phyloP scores from a whole-genome alignment of 1,140 invertebrate species.

The Apis laboriosa region DNA sequence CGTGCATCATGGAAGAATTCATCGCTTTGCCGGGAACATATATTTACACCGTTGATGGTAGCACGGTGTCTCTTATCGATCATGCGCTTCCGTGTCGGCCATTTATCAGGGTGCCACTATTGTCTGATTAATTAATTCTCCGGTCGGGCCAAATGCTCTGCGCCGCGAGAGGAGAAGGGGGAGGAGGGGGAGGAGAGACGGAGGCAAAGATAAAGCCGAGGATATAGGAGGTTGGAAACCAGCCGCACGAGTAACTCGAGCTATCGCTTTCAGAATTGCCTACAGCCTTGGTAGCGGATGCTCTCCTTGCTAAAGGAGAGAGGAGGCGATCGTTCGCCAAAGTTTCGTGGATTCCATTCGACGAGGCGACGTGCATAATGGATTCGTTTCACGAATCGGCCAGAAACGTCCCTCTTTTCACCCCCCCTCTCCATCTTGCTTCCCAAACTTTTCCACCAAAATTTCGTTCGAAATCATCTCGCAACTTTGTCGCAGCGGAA shows the following conservation, averaged over 20 bases:
- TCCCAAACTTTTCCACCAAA: not conserved
- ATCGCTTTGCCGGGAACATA: not conserved
- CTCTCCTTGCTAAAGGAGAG: constrained; percentile 14
- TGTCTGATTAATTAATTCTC: constrained; percentile 54
- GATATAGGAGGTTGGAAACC: not conserved
- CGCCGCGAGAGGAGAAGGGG: not conserved
- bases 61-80: constrained; percentile 39
- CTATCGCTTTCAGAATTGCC: constrained; percentile 39
- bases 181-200: not conserved
- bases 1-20: not conserved
- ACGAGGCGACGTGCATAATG: not conserved
- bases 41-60: constrained; percentile 10
- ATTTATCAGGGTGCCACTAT: constrained; percentile 46
- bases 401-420: not conserved
- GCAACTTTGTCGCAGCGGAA: no score
- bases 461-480: not conserved
- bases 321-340: constrained; percentile 1
- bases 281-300: constrained; percentile 40
- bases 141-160: not conserved
- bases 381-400: no score
- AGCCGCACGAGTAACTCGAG: constrained; percentile 9
- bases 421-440: no score
- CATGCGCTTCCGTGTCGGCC: constrained; percentile 23
- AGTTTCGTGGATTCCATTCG: constrained; percentile 24
- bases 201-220: not conserved